Evolutionary conservation across 2,888 invertebrate species (phyloP), one percentile per base, ranked within the genome.

Genomic region (Andricus quercusramuli): DNA sequence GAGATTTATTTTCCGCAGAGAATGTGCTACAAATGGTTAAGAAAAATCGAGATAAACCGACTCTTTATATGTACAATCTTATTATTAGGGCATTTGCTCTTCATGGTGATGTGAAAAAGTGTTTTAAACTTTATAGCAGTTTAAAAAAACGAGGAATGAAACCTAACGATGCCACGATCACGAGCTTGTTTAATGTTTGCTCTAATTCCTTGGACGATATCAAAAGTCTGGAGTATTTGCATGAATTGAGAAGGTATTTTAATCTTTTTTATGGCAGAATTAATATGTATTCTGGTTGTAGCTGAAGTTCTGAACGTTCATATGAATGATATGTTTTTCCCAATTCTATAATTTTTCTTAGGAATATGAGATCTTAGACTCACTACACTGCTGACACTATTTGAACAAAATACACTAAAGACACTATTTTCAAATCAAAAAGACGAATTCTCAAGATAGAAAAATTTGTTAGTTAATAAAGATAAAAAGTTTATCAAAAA

Each of bases 181-280:
- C 98, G 0, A 96, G 96, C 82, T 93, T 99, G 44, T 97, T 99
- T 90, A 97, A 98, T 93, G 96, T 97, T 2, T 98, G 98, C 92
- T 95, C 97, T 0, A 97, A 97, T 91, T 96, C 96, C 80, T 96
- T 96, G 0, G 95, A 95, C 93, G 79, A 65, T 11, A 91, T 93
- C 64, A 95, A 96, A 92, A 97, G 97, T 0, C 91, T 98, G 56
- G 93, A 94, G 78, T 94, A 95, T 90, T 96, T 97, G 0, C 94
- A 93, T 62, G 93, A 95, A 84, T 93, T 98, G 77, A 93, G 95
- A 78, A 74, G 74, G 74, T 74, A 74, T 32, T 70, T 25, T 29
- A 62, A 62, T 62, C 0, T 62, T 62, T 15, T 22, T 62, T 62
- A 13, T 13, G 9, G 15, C 13, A 62, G 13, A 62, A 25, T 62